Evolutionary conservation across 2,888 invertebrate species (phyloP), one percentile per base, ranked within the genome.

Genomic region (Endotricha flammealis): DNA sequence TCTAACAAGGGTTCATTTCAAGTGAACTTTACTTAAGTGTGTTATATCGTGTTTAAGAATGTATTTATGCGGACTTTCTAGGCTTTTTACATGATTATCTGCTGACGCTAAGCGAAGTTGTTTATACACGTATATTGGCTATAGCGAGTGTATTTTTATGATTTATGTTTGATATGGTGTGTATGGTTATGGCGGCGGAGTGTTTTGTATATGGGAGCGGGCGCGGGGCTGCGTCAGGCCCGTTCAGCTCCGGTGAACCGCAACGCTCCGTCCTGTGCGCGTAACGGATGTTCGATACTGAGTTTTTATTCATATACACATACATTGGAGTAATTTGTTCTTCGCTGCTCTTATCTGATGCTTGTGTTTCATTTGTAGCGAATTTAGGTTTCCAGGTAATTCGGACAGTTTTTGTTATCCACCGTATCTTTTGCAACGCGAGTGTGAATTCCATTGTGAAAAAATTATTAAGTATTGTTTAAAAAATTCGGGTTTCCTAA

Each of bases 201-300:
- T 52, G 53, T 44, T 4, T 11, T 28, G 27, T 7, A 12, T 54
- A 57, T 61, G 58, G 58, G 57, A 52, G 53, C 50, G 56, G 52
- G 55, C 55, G 61, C 53, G 53, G 54, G 45, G 64, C 62, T 60
- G 61, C 57, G 59, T 57, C 64, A 55, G 60, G 59, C 59, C 48
- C 76, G 83, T 85, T 83, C 82, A 73, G 83, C 85, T 83, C 74
- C 83, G 72, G 62, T 81, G 85, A 73, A 75, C 79, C 78, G 81
- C 73, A 64, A 62, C 76, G 48, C 59, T 48, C 72, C 72, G 72
- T 77, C 82, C 81, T 78, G 71, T 59, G 58, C 41, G 25, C 65
- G 64, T 75, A 72, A 81, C 83, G 83, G 82, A 79, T 76, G 76
- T 72, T 75, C 70, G 48, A 74, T 75, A 72, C 66, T 55, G 50